These are phyloP conservation scores for Popillia japonica DNA, from an alignment of 1,140 invertebrate species.

Conservation along the genomic window DNA sequence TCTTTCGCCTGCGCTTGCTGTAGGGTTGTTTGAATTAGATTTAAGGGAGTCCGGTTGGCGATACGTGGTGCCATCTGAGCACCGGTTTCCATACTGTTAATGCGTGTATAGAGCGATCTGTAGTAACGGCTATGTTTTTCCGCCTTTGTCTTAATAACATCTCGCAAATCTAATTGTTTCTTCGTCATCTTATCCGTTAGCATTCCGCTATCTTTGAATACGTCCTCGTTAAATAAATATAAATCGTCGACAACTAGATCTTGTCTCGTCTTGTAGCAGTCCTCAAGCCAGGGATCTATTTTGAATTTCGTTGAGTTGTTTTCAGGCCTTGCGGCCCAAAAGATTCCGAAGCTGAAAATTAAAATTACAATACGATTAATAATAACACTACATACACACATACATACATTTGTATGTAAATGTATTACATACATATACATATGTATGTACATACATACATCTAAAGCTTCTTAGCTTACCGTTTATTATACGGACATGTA, in stretches of 20 bases:
- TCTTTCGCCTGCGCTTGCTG: background rate
- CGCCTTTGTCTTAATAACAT: constrained; percentile 47
- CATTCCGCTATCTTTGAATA: background rate
- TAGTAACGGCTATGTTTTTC: constrained; percentile 50
- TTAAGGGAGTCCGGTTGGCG: background rate
- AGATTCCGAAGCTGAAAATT: constrained; percentile 8
- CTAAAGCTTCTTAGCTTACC: too few species aligned
- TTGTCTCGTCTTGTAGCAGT: background rate
- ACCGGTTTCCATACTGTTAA: background rate
- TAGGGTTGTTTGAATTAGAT: constrained; percentile 8
- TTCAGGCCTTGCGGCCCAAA: background rate
- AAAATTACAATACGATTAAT: too few species aligned
- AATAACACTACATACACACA: too few species aligned
- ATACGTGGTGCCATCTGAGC: constrained; percentile 45
- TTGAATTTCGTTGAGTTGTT: background rate
- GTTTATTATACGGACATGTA: too few species aligned
- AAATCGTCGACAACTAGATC: background rate
- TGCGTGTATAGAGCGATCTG: constrained; percentile 43
- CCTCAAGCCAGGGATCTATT: background rate
- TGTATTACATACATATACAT: too few species aligned
- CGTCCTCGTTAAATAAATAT: background rate
- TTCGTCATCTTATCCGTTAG: background rate
- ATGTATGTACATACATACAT: too few species aligned
- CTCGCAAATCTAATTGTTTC: constrained; percentile 44
- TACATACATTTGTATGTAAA: too few species aligned